phyloP scores from a whole-genome alignment of 2,888 invertebrate genomes.

The Electrophaes corylata region DNA sequence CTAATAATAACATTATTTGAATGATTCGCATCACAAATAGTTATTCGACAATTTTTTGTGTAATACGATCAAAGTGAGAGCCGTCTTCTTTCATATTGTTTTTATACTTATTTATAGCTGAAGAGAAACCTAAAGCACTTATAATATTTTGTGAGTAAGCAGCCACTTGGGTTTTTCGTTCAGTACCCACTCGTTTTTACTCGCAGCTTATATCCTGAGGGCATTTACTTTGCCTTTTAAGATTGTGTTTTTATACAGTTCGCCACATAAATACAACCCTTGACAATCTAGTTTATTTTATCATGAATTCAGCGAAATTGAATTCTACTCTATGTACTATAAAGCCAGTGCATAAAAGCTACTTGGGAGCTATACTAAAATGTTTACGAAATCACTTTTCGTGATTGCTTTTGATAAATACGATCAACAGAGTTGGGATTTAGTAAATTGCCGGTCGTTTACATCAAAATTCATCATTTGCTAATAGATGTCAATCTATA shows the following conservation, averaged over 20 bases:
- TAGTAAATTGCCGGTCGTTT: conserved; percentile 14
- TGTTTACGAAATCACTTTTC: conserved; percentile 52
- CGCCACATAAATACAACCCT: conserved; percentile 58
- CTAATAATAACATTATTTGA: no score
- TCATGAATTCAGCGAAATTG: conserved; percentile 58
- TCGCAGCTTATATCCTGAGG: conserved; percentile 51
- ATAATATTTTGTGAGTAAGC: conserved; percentile 47
- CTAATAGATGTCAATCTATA: conserved; percentile 6
- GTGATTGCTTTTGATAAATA: conserved; percentile 40
- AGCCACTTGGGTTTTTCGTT: conserved; percentile 39
- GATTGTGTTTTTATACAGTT: conserved; percentile 58
- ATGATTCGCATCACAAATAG: not conserved
- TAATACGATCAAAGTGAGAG: conserved; percentile 16
- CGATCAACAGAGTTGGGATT: conserved; percentile 18
- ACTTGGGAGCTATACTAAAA: conserved; percentile 52
- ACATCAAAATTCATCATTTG: conserved; percentile 13
- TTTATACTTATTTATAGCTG: conserved; percentile 41
- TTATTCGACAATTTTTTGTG: not conserved
- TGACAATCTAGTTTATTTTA: conserved; percentile 61
- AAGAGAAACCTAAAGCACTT: conserved; percentile 35
- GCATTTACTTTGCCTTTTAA: conserved; percentile 54
- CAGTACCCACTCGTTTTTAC: conserved; percentile 41
- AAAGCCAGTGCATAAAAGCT: conserved; percentile 54
- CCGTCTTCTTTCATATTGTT: conserved; percentile 22
- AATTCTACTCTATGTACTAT: conserved; percentile 53